Conservation (phyloP, 2,113 vertebrate genomes). For the Trematocara zebra region DNA sequence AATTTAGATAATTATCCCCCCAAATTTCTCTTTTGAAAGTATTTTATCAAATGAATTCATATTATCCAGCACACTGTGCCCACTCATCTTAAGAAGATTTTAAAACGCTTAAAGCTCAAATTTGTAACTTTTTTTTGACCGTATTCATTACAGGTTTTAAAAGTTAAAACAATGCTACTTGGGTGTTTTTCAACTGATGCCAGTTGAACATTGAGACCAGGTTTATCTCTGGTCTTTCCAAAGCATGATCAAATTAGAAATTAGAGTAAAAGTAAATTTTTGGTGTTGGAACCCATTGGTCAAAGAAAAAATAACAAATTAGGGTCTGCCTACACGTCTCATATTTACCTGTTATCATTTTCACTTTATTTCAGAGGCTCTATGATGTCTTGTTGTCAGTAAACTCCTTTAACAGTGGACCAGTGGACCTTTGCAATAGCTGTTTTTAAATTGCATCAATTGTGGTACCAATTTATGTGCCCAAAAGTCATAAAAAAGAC, state of each 20-base stretch:
- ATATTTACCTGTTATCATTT: background rate
- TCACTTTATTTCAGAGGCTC: background rate
- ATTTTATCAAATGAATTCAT: background rate
- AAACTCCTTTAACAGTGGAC: background rate
- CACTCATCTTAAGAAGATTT: background rate
- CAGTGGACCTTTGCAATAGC: background rate
- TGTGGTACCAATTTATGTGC: background rate
- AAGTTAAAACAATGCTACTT: background rate
- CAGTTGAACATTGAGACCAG: background rate
- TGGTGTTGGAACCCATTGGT: background rate
- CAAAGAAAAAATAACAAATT: background rate
- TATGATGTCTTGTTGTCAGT: background rate
- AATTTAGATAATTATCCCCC: constrained; percentile 48
- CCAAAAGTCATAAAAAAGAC: background rate
- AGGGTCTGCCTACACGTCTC: background rate
- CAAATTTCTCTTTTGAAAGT: constrained; percentile 15
- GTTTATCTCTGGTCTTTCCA: background rate
- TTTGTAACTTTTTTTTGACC: background rate
- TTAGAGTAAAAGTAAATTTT: background rate
- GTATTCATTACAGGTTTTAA: background rate
- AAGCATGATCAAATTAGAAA: background rate
- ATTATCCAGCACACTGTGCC: background rate
- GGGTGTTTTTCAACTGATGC: background rate
- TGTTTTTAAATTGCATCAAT: background rate
- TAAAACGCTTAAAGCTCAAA: background rate